Percentiles rank a stretch among this genome's conserved stretches.
Conservation (phyloP, 2,797 vertebrate genomes). For the Halcyon leucocephala region DNA sequence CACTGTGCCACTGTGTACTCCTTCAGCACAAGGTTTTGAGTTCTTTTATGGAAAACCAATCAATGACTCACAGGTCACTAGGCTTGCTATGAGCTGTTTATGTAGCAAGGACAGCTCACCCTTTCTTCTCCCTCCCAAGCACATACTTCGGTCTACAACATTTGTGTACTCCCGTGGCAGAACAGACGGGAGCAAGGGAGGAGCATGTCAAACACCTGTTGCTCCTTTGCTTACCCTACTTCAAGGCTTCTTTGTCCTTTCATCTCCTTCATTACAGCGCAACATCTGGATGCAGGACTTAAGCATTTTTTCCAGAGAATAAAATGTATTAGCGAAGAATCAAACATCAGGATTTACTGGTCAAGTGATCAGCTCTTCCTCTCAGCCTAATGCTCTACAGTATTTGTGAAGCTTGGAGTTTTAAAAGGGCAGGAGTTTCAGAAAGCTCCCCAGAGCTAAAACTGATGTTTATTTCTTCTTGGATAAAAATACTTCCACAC, state of each 20-base stretch:
- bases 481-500: neutral
- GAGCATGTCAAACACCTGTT: neutral
- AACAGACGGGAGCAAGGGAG: neutral
- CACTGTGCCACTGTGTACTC: neutral
- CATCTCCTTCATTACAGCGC: neutral
- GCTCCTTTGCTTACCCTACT: neutral
- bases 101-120: neutral
- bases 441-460: neutral
- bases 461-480: neutral
- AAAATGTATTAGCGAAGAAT: slow-evolving; percentile 30
- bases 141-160: neutral
- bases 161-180: neutral
- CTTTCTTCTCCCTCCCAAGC: neutral
- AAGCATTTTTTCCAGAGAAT: neutral
- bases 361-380: slow-evolving; percentile 36
- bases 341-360: slow-evolving; percentile 35
- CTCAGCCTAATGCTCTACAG: slow-evolving; percentile 21
- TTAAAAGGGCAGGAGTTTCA: neutral
- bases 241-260: neutral
- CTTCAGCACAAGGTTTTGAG: neutral
- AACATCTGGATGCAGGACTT: slow-evolving; percentile 48
- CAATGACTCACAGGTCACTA: neutral
- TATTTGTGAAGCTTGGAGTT: slow-evolving; percentile 6
- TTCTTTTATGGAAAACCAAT: neutral
- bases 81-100: neutral